A percentile compares a stretch with the other conserved stretches of the same genome.
Conservation (phyloP, 2,888 invertebrate genomes). For the Pseudanteris insignis region DNA sequence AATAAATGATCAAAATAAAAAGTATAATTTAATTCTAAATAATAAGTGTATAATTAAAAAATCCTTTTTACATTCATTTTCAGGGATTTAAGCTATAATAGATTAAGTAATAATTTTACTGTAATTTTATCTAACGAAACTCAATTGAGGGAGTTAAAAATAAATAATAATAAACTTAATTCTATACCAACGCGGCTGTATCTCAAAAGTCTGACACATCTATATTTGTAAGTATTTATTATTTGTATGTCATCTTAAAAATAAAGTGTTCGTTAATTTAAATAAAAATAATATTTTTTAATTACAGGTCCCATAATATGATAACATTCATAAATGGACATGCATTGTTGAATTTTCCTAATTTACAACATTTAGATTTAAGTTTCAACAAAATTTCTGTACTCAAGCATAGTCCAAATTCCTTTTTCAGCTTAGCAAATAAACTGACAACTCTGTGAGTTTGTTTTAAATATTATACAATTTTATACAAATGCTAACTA, state of each 20-base stretch:
- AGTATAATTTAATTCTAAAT: no score
- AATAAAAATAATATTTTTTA: no score
- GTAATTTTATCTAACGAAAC: slow-evolving; percentile 67
- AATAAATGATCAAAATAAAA: no score
- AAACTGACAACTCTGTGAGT: slow-evolving; percentile 68
- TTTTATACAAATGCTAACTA: no score
- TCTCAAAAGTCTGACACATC: slow-evolving; percentile 63
- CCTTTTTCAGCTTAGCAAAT: slow-evolving; percentile 64
- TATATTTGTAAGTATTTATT: slow-evolving; percentile 67
- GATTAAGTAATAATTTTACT: slow-evolving; percentile 68
- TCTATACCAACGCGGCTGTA: slow-evolving; percentile 58
- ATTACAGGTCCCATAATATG: slow-evolving; percentile 68
- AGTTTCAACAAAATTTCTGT: slow-evolving; percentile 73
- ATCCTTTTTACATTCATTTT: no score
- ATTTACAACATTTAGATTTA: slow-evolving; percentile 72
- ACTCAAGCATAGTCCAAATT: slow-evolving; percentile 68
- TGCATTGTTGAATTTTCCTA: slow-evolving; percentile 68
- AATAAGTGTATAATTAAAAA: no score
- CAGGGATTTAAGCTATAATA: slow-evolving; percentile 72
- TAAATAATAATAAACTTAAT: slow-evolving; percentile 67
- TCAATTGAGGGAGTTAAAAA: slow-evolving; percentile 69
- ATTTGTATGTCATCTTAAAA: no score
- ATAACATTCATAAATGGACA: slow-evolving; percentile 66
- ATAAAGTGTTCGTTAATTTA: no score
- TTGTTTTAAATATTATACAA: slow-evolving; percentile 1